These are phyloP conservation scores for Colinus virginianus DNA, from an alignment of 2,113 vertebrate genomes.

Conservation along the genomic window DNA sequence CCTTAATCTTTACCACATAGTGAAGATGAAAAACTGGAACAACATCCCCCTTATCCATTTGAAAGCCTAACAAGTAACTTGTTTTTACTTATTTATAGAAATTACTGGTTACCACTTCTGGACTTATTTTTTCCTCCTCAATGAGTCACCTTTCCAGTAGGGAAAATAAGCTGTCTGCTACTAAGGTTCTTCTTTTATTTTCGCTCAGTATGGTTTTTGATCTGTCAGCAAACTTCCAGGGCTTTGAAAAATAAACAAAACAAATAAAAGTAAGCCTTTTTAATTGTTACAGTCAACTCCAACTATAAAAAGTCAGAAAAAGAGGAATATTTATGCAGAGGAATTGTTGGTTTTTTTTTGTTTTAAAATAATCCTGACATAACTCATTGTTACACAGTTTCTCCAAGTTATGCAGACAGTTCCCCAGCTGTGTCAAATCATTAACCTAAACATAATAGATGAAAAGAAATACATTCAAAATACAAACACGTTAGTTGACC, in stretches of 20 bases:
- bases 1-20: constrained; percentile 59
- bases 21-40: constrained; percentile 63
- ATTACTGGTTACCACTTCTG: constrained; percentile 59
- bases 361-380: background rate
- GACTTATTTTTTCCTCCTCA: constrained; percentile 23
- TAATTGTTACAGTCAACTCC: background rate
- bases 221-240: constrained; percentile 26
- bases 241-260: constrained; percentile 39
- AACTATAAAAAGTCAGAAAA: background rate
- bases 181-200: constrained; percentile 40
- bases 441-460: background rate
- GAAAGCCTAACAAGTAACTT: constrained; percentile 58
- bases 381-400: background rate
- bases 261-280: background rate
- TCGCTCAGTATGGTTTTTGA: constrained; percentile 47
- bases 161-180: constrained; percentile 58
- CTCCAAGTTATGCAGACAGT: background rate
- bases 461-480: background rate
- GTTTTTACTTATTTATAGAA: constrained; percentile 63
- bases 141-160: constrained; percentile 31
- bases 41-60: constrained; percentile 39
- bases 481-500: background rate
- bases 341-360: background rate
- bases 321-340: background rate
- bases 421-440: background rate